Percentiles rank a stretch among this genome's conserved stretches.
phyloP scores from a whole-genome alignment of 2,888 invertebrate species.

The Germaria angustata region DNA sequence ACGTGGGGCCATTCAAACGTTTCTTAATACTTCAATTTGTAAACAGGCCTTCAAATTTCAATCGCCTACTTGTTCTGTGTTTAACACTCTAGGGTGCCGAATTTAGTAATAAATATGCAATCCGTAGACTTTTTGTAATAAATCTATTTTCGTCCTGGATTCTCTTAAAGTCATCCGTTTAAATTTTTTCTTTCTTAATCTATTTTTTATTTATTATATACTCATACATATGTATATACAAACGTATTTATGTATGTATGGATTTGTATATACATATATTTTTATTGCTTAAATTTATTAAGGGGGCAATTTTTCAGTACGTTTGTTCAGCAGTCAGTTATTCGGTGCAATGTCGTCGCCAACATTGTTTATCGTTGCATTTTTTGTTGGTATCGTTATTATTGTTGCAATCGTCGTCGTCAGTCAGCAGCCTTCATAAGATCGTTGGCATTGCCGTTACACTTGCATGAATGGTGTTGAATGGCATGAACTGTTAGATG shows the following conservation, averaged over 20 bases:
- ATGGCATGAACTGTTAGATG: conserved; percentile 42
- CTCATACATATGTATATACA: too few relatives aligned
- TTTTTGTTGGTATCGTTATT: conserved; percentile 3
- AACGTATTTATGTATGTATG: too few relatives aligned
- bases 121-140: conserved; percentile 65
- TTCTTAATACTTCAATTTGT: neutral
- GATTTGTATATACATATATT: too few relatives aligned
- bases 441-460: conserved; percentile 60
- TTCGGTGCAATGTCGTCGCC: conserved; percentile 47
- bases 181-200: neutral
- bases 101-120: conserved; percentile 43
- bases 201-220: neutral
- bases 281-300: conserved; percentile 43
- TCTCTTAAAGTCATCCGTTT: conserved; percentile 63
- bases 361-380: conserved; percentile 22
- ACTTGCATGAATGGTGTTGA: conserved; percentile 48
- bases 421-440: conserved; percentile 57
- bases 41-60: neutral
- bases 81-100: conserved; percentile 37
- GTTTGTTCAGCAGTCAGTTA: neutral
- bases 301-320: conserved; percentile 55
- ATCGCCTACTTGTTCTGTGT: neutral
- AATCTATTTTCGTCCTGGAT: conserved; percentile 70
- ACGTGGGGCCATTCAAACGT: neutral
- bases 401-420: conserved; percentile 17